Evolutionary conservation across 2,113 vertebrate species (phyloP).

Genomic region (Prolemur simus): DNA sequence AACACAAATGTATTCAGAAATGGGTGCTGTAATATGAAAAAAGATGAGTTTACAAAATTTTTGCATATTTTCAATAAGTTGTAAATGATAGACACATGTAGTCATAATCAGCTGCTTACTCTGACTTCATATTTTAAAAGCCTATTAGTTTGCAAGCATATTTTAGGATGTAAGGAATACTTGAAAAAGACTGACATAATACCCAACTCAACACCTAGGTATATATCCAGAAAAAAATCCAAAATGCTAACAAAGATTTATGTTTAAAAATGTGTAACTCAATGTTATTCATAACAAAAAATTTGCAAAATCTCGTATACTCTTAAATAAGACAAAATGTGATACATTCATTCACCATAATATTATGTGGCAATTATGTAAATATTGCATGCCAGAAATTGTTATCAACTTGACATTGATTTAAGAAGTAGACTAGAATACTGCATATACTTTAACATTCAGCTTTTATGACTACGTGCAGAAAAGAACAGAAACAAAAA

Average conservation of each 20-base stretch:
- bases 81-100: not conserved
- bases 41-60: conserved; percentile 1
- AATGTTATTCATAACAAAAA: not conserved
- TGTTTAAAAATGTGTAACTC: conserved; percentile 2
- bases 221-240: not conserved
- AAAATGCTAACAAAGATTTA: not conserved
- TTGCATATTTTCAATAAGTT: conserved; percentile 10
- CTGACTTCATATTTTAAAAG: conserved; percentile 30
- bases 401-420: not conserved
- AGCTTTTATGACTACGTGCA: not conserved
- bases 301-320: not conserved
- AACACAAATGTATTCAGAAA: not conserved
- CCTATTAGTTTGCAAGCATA: not conserved
- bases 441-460: not conserved
- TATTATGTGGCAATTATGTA: not conserved
- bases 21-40: not conserved
- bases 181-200: not conserved
- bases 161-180: conserved; percentile 17
- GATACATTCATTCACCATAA: not conserved
- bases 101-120: not conserved
- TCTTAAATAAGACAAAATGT: not conserved
- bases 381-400: conserved; percentile 31
- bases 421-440: not conserved
- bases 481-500: not conserved
- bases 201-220: not conserved